These are phyloP conservation scores for Andinoacara biseriatus DNA, from an alignment of 2,113 vertebrate species.

Conservation along the genomic window DNA sequence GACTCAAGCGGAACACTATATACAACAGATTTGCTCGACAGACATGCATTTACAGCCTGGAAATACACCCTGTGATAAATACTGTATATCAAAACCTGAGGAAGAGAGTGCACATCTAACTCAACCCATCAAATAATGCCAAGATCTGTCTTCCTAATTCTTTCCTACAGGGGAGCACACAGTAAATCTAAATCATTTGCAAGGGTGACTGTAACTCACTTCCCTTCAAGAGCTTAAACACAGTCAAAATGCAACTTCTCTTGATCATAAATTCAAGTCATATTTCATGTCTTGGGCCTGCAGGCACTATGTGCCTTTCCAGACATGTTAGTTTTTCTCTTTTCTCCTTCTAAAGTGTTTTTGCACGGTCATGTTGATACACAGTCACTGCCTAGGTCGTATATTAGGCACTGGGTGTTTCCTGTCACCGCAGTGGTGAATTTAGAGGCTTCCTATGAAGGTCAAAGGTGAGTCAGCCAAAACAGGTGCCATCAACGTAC, in stretches of 20 bases:
- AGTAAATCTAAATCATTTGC: constrained; percentile 54
- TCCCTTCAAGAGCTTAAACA: constrained; percentile 9
- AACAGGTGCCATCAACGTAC: neutral
- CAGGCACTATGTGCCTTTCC: constrained; percentile 12
- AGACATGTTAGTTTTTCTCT: constrained; percentile 13
- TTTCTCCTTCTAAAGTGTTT: neutral
- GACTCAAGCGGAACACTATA: constrained; percentile 24
- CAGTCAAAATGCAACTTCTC: constrained; percentile 42
- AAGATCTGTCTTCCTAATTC: constrained; percentile 29
- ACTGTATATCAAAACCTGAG: constrained; percentile 4
- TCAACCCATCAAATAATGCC: constrained; percentile 3
- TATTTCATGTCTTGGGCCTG: constrained; percentile 29
- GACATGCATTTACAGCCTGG: neutral
- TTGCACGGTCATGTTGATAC: constrained; percentile 28
- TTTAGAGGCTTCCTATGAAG: constrained; percentile 76
- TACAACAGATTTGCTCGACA: constrained; percentile 1
- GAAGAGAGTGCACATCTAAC: constrained; percentile 14
- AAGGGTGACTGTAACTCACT: constrained; percentile 45
- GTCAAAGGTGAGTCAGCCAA: constrained; percentile 64
- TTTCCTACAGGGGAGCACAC: constrained; percentile 11
- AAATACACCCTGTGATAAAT: neutral
- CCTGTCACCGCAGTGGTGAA: constrained; percentile 75
- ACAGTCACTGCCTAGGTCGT: constrained; percentile 21
- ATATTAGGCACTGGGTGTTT: constrained; percentile 54
- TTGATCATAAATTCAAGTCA: constrained; percentile 44